Conservation (phyloP, 2,888 invertebrate species). For the Agriopis marginaria region DNA sequence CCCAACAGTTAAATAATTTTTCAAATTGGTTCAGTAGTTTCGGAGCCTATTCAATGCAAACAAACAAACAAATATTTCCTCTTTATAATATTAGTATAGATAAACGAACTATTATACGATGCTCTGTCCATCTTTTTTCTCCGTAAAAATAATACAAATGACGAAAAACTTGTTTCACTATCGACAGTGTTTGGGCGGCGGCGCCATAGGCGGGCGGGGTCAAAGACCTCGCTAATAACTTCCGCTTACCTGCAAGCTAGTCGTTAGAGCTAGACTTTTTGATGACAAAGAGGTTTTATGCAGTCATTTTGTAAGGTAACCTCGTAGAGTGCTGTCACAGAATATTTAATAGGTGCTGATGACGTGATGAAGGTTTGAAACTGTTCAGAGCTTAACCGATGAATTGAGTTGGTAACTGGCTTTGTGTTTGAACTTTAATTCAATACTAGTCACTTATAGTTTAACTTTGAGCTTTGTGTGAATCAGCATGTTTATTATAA, state of each 20-base stretch:
- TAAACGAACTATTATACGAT: not conserved
- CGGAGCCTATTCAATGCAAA: too few species aligned
- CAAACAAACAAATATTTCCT: too few species aligned
- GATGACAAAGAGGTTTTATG: constrained; percentile 57
- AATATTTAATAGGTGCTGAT: not conserved
- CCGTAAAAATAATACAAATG: constrained; percentile 31
- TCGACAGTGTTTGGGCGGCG: constrained; percentile 69
- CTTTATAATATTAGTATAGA: too few species aligned
- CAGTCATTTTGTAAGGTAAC: not conserved
- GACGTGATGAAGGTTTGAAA: not conserved
- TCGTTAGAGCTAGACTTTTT: constrained; percentile 60
- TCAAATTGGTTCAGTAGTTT: too few species aligned
- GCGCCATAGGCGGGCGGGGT: constrained; percentile 60
- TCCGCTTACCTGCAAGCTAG: constrained; percentile 78
- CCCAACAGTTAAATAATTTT: too few species aligned
- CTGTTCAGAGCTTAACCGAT: not conserved
- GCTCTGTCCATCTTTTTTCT: not conserved
- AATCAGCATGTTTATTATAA: not conserved
- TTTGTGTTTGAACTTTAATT: not conserved
- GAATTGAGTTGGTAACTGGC: not conserved
- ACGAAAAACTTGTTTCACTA: constrained; percentile 51
- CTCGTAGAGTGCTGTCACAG: not conserved
- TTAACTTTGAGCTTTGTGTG: not conserved
- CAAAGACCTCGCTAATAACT: constrained; percentile 80
- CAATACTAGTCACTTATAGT: not conserved